These are phyloP conservation scores for Microcebus ravelobensis DNA, from an alignment of 2,113 vertebrate species.

Conservation along the genomic window DNA sequence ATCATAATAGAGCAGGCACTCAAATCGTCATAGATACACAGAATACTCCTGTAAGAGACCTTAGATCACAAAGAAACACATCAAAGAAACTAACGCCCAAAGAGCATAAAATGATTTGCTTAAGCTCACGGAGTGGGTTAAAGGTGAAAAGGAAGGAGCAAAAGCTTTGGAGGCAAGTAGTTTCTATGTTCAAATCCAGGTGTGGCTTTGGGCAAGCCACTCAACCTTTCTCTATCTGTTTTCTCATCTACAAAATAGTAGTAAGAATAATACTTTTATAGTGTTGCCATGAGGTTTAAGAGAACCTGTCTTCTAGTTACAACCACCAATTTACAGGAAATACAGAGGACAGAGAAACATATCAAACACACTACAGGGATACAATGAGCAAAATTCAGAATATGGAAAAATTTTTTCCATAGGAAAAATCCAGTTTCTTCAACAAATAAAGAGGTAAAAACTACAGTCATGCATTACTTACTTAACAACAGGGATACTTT, in stretches of 20 bases:
- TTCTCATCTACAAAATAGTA: not conserved
- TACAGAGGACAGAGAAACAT: not conserved
- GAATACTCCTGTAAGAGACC: not conserved
- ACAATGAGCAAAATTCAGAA: slow-evolving; percentile 7
- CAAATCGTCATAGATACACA: not conserved
- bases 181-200: not conserved
- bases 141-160: not conserved
- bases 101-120: slow-evolving; percentile 4
- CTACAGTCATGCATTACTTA: not conserved
- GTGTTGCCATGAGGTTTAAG: not conserved
- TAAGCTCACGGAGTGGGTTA: not conserved
- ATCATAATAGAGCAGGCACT: not conserved
- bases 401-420: not conserved
- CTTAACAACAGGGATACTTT: not conserved
- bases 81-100: not conserved
- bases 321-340: slow-evolving; percentile 34
- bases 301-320: not conserved
- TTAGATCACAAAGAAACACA: not conserved
- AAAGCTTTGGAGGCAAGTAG: not conserved
- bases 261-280: not conserved
- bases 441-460: slow-evolving; percentile 1
- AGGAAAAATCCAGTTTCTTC: slow-evolving; percentile 15
- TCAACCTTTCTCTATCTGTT: not conserved
- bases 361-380: not conserved
- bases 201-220: not conserved